Conservation (phyloP, 2,113 vertebrate species). For the Saguinus imperator region DNA sequence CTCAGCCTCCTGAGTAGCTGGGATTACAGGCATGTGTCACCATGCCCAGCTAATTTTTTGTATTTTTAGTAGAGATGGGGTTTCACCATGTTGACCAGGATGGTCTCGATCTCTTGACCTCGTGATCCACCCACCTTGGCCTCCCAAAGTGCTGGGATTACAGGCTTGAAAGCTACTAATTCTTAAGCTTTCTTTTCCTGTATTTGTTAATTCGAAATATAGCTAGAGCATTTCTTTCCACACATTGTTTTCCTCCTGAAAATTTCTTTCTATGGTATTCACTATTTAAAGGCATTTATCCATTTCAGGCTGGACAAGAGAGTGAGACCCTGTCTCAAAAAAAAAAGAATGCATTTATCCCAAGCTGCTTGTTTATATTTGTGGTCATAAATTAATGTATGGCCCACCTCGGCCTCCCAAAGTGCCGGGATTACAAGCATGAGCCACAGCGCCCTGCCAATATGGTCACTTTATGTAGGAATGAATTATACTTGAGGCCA, state of each 20-base stretch:
- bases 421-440: too few relatives aligned
- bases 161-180: not conserved
- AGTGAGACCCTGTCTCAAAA: too few relatives aligned
- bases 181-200: not conserved
- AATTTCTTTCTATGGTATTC: not conserved
- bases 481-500: not conserved
- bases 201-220: not conserved
- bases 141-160: too few relatives aligned
- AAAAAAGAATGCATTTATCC: not conserved
- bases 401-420: not conserved
- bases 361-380: not conserved
- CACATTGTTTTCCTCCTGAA: constrained; percentile 1
- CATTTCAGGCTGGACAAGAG: too few relatives aligned
- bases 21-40: too few relatives aligned
- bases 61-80: too few relatives aligned
- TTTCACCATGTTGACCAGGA: too few relatives aligned
- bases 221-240: not conserved
- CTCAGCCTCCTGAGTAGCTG: too few relatives aligned
- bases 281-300: not conserved
- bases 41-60: too few relatives aligned
- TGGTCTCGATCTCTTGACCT: too few relatives aligned
- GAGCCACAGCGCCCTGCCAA: too few relatives aligned
- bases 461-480: not conserved
- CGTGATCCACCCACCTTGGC: too few relatives aligned
- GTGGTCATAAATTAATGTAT: constrained; percentile 47